Evolutionary conservation across 2,797 vertebrate species (phyloP), one percentile per base, ranked within the genome.

Genomic region (Eurystomus glaucurus): DNA sequence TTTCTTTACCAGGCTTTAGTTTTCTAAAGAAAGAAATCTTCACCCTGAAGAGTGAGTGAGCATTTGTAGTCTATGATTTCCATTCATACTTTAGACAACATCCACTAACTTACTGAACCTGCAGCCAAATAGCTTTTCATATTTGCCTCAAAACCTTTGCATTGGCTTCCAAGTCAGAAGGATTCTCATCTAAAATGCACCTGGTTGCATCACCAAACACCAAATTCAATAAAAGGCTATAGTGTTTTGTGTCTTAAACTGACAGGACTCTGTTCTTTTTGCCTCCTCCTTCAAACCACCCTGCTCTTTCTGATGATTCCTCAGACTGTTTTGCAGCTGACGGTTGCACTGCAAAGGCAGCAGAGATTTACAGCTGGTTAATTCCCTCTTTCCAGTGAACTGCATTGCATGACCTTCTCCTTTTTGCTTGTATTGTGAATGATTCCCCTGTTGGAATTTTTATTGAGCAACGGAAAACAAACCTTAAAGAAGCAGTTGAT

Each of bases 391-490:
- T 46, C 54, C 43, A 80, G 74, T 29, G 45, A 92, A 60, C 51
- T 68, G 60, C 48, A 71, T 46, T 96, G 52, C 60, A 71, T 23
- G 33, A 5, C 48, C 57, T 35, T n/a, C 58, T 88, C 39, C 37
- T 90, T 95, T 79, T 77, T 23, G 5, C 52, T 68, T 15, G 37
- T 28, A 52, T 31, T 91, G 85, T 75, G 69, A 95, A 52, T 46
- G n/a, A 89, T 58, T 69, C 62, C 75, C 48, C 39, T 25, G 52
- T 6, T 93, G 66, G 60, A 93, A 88, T 54, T 88, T 95, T 91
- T 91, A 92, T 15, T 64, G 64, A 68, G 48, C 81, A 80, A 43
- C 13, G 45, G 85, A 89, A 96, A 92, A 83, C 21, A 90, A 75
- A 89, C 55, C 39, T 91, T 74, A 91, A 90, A 87, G 86, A 91